Evolutionary conservation across 2,888 invertebrate genomes (phyloP).

Genomic region (Morpho helenor): DNA sequence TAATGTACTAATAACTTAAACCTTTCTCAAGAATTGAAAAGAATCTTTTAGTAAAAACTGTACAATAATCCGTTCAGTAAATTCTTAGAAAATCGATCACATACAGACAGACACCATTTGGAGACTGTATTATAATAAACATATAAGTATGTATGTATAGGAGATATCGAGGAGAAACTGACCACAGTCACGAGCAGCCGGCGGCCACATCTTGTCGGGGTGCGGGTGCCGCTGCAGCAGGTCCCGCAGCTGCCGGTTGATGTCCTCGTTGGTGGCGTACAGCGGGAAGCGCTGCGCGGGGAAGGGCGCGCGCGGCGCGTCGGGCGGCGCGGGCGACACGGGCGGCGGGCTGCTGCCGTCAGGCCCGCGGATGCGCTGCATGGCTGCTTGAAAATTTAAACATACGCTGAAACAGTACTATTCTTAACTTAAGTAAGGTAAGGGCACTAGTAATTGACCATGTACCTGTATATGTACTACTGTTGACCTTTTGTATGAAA

Average conservation of each 20-base stretch:
- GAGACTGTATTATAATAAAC: too few species aligned
- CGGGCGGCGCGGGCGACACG: constrained; percentile 27
- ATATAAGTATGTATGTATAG: not conserved
- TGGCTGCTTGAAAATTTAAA: constrained; percentile 52
- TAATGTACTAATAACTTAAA: too few species aligned
- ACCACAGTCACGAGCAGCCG: constrained; percentile 40
- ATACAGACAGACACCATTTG: too few species aligned
- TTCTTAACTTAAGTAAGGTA: too few species aligned
- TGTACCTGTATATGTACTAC: too few species aligned
- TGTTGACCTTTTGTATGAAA: too few species aligned
- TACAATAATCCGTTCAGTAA: too few species aligned
- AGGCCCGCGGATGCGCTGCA: constrained; percentile 65
- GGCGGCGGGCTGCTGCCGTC: constrained; percentile 46
- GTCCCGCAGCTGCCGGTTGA: constrained; percentile 89
- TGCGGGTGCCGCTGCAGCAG: constrained; percentile 89
- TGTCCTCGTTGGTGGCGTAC: constrained; percentile 67
- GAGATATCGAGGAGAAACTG: constrained; percentile 27
- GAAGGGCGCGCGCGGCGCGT: constrained; percentile 60
- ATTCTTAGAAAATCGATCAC: too few species aligned
- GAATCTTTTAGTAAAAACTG: too few species aligned
- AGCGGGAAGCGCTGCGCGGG: constrained; percentile 67
- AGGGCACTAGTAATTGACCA: too few species aligned
- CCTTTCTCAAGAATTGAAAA: too few species aligned
- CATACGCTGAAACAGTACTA: constrained; percentile 7
- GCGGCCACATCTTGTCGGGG: constrained; percentile 82